Conservation (phyloP, 2,113 vertebrate species). For the Mirza zaza region DNA sequence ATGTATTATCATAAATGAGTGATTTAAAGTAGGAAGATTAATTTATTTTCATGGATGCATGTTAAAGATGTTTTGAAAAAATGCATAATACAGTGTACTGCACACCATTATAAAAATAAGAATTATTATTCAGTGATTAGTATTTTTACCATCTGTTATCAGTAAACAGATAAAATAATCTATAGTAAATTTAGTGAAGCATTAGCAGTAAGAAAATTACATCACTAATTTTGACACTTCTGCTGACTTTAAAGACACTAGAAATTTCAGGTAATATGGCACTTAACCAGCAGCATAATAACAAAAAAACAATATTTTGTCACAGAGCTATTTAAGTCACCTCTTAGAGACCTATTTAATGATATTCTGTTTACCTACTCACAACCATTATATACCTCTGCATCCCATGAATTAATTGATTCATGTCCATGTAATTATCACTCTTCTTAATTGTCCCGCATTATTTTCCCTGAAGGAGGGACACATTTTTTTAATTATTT, state of each 20-base stretch:
- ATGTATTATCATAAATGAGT: not conserved
- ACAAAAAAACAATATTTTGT: not conserved
- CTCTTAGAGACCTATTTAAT: not conserved
- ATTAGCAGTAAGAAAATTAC: not conserved
- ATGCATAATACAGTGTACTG: not conserved
- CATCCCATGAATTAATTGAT: not conserved
- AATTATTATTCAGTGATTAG: not conserved
- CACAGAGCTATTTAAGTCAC: not conserved
- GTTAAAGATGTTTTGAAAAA: not conserved
- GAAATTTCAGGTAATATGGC: not conserved
- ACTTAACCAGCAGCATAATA: not conserved
- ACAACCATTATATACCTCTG: not conserved
- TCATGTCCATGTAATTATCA: not conserved
- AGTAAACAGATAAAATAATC: not conserved
- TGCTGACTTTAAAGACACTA: not conserved
- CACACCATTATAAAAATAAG: not conserved
- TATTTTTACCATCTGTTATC: not conserved
- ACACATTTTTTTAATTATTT: not conserved
- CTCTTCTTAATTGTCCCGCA: not conserved
- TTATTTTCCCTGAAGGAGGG: not conserved
- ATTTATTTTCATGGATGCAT: not conserved
- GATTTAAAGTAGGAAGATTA: not conserved
- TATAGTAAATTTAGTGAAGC: not conserved
- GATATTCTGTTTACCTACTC: not conserved
- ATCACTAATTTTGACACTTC: not conserved